phyloP scores from a whole-genome alignment of 2,797 vertebrate species.

The Gephyroberyx darwinii region DNA sequence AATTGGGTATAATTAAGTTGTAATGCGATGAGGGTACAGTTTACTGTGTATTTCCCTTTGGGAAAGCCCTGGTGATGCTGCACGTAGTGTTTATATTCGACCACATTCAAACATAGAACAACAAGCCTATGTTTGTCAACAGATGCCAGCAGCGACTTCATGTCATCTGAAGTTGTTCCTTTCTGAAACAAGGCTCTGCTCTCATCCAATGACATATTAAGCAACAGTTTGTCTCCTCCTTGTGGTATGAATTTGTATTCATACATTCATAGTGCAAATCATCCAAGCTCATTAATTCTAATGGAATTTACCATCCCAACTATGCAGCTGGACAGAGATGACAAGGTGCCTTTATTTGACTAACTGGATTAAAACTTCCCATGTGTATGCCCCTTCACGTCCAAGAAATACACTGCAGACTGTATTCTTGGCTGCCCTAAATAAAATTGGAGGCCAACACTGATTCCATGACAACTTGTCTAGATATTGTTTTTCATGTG shows the following conservation, averaged over 20 bases:
- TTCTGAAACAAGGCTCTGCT: constrained; percentile 16
- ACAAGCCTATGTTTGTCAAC: constrained; percentile 70
- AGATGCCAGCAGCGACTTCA: constrained; percentile 34
- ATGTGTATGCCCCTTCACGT: constrained; percentile 14
- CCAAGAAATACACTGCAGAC: constrained; percentile 18
- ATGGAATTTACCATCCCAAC: constrained; percentile 4
- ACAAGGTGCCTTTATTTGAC: constrained; percentile 9
- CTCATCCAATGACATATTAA: neutral
- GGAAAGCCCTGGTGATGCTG: constrained; percentile 63
- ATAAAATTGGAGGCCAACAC: neutral
- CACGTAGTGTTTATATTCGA: constrained; percentile 56
- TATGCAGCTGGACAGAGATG: neutral
- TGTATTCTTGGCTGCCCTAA: constrained; percentile 2
- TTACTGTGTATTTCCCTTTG: constrained; percentile 60
- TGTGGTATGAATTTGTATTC: constrained; percentile 46
- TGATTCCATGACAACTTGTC: neutral
- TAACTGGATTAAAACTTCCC: constrained; percentile 1
- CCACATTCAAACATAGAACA: constrained; percentile 67
- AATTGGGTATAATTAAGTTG: constrained; percentile 54
- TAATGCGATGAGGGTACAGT: constrained; percentile 25
- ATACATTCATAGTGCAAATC: neutral
- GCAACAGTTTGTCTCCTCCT: constrained; percentile 59
- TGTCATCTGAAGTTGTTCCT: constrained; percentile 31
- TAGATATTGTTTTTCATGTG: constrained; percentile 42
- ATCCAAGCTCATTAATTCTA: neutral